Evolutionary conservation across 2,113 vertebrate genomes (phyloP).

Genomic region (Syngnathus scovelli): DNA sequence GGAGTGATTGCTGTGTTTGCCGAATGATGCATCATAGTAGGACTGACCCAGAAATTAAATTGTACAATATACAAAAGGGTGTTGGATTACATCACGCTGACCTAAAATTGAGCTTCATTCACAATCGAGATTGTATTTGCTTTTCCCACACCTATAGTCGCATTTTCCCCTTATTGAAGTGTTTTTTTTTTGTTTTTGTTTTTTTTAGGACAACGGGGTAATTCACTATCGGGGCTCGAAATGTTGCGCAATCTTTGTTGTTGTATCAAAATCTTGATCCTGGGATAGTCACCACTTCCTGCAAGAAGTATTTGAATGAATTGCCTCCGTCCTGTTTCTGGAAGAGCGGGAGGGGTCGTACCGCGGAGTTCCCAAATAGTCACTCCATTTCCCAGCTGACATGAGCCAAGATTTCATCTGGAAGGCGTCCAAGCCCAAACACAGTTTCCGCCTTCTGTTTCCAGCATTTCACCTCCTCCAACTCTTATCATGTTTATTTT

Average conservation of each 20-base stretch:
- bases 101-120: not conserved
- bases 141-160: too few relatives aligned
- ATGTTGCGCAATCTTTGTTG: not conserved
- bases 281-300: constrained; percentile 27
- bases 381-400: constrained; percentile 26
- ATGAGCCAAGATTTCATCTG: constrained; percentile 21
- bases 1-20: not conserved
- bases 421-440: constrained; percentile 29
- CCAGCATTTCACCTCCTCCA: not conserved
- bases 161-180: too few relatives aligned
- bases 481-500: not conserved
- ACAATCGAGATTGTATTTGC: not conserved
- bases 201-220: not conserved
- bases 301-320: not conserved
- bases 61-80: not conserved
- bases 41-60: not conserved
- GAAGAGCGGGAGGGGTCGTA: constrained; percentile 42
- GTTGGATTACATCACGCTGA: not conserved
- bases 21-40: not conserved
- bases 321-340: constrained; percentile 20
- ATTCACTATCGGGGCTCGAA: not conserved
- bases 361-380: constrained; percentile 42
- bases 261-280: not conserved
- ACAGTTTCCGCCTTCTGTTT: not conserved
- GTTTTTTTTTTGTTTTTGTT: constrained; percentile 2